phyloP scores from a whole-genome alignment of 1,140 invertebrate species.

The Pemphigus obesinymphae region DNA sequence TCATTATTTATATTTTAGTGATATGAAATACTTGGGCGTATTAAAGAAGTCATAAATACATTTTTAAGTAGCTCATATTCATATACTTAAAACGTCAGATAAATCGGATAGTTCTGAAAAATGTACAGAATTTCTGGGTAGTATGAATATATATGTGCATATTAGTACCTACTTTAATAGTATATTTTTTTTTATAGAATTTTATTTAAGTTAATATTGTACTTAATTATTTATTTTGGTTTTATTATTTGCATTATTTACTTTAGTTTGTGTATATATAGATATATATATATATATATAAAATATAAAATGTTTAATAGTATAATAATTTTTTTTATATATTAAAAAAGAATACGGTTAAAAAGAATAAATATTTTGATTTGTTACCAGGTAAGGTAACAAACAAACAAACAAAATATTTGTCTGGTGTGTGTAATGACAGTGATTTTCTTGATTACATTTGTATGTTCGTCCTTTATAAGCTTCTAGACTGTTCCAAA shows the following conservation, averaged over 20 bases:
- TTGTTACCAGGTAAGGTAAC: no score
- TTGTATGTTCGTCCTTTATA: no score
- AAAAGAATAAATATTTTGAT: no score
- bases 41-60: not conserved
- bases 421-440: no score
- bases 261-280: not conserved
- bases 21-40: not conserved
- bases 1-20: constrained; percentile 13
- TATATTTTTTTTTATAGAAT: not conserved
- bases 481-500: no score
- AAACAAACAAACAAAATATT: no score
- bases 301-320: not conserved
- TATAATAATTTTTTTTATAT: no score
- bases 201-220: not conserved
- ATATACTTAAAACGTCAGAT: not conserved
- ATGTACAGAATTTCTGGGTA: not conserved
- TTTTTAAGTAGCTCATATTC: not conserved
- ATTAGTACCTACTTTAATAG: not conserved
- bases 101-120: not conserved
- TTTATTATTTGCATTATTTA: not conserved
- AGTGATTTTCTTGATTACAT: no score
- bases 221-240: not conserved
- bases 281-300: no score
- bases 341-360: no score
- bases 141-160: not conserved